Base-by-base conservation (phyloP, 2,113 vertebrate species). In the Philantomba maxwellii region DNA sequence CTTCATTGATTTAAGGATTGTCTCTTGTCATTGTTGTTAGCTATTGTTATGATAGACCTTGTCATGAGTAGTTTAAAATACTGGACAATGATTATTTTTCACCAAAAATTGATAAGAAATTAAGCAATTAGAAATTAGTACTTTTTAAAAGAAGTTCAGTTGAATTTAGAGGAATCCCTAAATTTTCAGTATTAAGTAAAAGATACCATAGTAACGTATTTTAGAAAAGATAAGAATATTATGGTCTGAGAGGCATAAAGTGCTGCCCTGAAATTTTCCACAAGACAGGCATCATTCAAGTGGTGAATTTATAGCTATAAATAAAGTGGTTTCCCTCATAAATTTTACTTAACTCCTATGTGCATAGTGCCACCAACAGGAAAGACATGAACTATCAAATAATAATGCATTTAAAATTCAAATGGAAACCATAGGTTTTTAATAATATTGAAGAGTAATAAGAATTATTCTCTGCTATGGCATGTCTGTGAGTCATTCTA, bases 331-430 rank as follows among this genome's bases (percentile, higher is more conserved):
- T 30, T 39, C 49, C 55, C 36, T 33, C 25, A 36, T 81, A 77
- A 80, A 30, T 30, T 55, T 78, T 88, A 87, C 7, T 55, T 87
- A 60, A 96, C 57, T 93, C 36, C 53, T 97, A 53, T 94, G 87
- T 95, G 60, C 45, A 89, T 33, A 96, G 90, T 87, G 95, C 94
- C 87, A 95, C 95, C 87, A 92, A 82, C 81, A 97, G 93, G 96
- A 97, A 92, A 93, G 23, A 94, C 9, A 55, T 8, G 33, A 43
- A 78, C 33, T 82, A 21, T 47, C 83, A 89, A 82, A 81, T n/a
- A 92, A 23, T 16, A 70, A 73, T 60, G 5, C 6, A 88, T 73
- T 96, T 95, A 81, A 94, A 80, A 83, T 78, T 39, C 75, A 70
- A 70, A 91, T 21, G 57, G 8, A 90, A 94, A 11, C 13, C 4